Conservation (phyloP, 2,113 vertebrate genomes). For the Phocoena sinus region DNA sequence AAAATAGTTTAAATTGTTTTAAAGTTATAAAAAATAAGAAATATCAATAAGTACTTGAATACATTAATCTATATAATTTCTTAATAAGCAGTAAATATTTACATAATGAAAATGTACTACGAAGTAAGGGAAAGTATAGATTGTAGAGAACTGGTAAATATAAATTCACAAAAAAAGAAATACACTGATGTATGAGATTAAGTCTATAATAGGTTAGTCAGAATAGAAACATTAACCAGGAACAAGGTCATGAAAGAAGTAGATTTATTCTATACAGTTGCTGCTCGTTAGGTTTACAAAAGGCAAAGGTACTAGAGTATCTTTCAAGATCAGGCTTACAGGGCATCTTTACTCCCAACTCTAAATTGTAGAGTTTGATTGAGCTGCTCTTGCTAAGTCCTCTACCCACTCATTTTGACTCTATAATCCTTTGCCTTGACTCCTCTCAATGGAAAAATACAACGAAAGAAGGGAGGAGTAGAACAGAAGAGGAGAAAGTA, state of each 20-base stretch:
- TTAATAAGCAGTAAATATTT: background rate
- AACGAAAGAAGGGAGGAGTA: background rate
- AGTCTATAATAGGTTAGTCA: background rate
- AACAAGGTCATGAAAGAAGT: background rate
- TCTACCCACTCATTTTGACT: background rate
- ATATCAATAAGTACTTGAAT: background rate
- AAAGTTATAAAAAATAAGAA: background rate
- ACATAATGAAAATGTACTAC: background rate
- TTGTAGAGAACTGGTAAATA: background rate
- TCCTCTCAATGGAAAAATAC: background rate
- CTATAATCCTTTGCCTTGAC: background rate
- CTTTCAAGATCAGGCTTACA: background rate
- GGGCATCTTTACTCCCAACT: background rate
- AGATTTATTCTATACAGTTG: background rate
- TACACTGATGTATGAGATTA: background rate
- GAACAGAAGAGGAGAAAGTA: background rate
- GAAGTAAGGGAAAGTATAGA: background rate
- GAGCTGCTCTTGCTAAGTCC: background rate
- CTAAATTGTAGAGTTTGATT: background rate
- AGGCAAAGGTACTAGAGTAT: background rate
- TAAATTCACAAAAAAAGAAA: background rate
- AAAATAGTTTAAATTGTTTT: background rate
- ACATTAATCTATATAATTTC: background rate
- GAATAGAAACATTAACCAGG: background rate
- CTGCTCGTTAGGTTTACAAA: background rate